A percentile compares a stretch with the other conserved stretches of the same genome.
Evolutionary conservation across 2,888 invertebrate genomes (phyloP).

Genomic region (Macrosoma leucophasiata): DNA sequence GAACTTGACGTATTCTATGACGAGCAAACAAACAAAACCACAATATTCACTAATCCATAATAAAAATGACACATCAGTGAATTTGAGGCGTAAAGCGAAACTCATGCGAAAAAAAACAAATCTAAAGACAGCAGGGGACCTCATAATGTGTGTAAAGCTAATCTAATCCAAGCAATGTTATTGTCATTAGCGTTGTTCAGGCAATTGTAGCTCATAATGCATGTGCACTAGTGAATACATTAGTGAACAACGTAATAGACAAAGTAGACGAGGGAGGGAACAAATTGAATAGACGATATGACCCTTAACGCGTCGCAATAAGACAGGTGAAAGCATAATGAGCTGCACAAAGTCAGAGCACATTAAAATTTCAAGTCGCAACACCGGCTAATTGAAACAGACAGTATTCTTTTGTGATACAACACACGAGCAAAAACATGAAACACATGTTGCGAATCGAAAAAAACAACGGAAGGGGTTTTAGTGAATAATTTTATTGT

Average conservation of each 20-base stretch:
- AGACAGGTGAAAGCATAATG: slow-evolving; percentile 15
- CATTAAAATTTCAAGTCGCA: slow-evolving; percentile 38
- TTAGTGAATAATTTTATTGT: too few relatives aligned
- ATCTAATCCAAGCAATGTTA: slow-evolving; percentile 51
- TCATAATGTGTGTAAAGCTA: slow-evolving; percentile 61
- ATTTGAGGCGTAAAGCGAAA: slow-evolving; percentile 17
- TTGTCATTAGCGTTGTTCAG: too few relatives aligned
- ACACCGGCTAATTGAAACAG: slow-evolving; percentile 44
- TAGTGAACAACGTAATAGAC: slow-evolving; percentile 6
- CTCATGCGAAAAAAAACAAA: slow-evolving; percentile 14
- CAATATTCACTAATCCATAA: slow-evolving; percentile 7
- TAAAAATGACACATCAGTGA: slow-evolving; percentile 27
- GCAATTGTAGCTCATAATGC: too few relatives aligned
- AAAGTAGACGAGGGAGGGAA: slow-evolving; percentile 1
- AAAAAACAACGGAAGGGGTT: too few relatives aligned
- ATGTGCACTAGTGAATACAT: slow-evolving; percentile 18
- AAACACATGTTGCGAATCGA: slow-evolving; percentile 26
- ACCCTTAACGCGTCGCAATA: slow-evolving; percentile 10
- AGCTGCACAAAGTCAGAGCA: slow-evolving; percentile 27
- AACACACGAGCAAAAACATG: slow-evolving; percentile 33
- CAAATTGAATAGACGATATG: not conserved
- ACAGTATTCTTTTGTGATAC: slow-evolving; percentile 41
- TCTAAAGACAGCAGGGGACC: slow-evolving; percentile 34
- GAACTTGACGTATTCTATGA: too few relatives aligned
- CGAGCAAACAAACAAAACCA: slow-evolving; percentile 3